Evolutionary conservation across 2,113 vertebrate species (phyloP), one percentile per base, ranked within the genome.

Genomic region (Rhinolophus sinicus): DNA sequence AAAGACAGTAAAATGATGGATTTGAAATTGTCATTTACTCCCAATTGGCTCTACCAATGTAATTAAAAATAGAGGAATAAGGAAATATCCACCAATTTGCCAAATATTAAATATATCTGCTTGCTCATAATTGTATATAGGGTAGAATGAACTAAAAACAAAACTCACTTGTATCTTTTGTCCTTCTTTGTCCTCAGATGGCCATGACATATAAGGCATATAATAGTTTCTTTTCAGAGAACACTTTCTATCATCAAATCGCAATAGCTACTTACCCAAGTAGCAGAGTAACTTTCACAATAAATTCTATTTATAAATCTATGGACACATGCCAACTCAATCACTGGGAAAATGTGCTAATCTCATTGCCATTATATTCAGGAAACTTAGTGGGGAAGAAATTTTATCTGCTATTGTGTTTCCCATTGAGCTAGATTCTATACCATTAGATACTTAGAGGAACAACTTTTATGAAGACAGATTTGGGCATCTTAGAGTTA

Each of bases 221-320:
- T 91, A 96, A 97, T 84, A 80, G 77, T 52, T 96, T 91, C 94
- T 97, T 96, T 97, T 96, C 95, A 93, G 81, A 94, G 92, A 96
- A 35, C 40, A 78, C 60, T 89, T 97, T 97, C 91, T 96, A 76
- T 96, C 88, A 88, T 96, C 85, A 90, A 94, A 95, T 84, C 96
- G 96, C 78, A 94, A 96, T 78, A 97, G 92, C 44, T 80, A 95
- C 91, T 97, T 97, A 96, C 50, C 64, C 88, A 75, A 93, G 85
- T 60, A 93, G 82, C 88, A 89, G 21, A 93, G 93, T 92, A 86
- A 95, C 90, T 84, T 96, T 75, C 93, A 94, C 86, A 98, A 96
- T 97, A 96, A 96, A 96, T 97, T 96, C 95, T 96, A 96, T 97
- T 97, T 97, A 96, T 97, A 97, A 97, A 96, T 94, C 81, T 94